Conservation (phyloP, 2,888 invertebrate species). For the Acleris holmiana region DNA sequence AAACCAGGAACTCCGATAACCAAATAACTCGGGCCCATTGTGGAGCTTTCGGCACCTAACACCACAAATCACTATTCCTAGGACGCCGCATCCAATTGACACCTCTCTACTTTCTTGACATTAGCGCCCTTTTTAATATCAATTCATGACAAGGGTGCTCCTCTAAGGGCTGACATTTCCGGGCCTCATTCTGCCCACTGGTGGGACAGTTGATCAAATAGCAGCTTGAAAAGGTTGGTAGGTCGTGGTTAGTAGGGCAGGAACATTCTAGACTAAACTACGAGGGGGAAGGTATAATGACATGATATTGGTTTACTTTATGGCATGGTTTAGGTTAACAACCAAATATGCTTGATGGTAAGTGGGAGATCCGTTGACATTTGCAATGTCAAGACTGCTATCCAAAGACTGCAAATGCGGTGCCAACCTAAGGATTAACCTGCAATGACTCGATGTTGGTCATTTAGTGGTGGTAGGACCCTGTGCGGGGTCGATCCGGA, state of each 20-base stretch:
- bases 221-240: constrained; percentile 7
- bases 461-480: too few relatives aligned
- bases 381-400: too few relatives aligned
- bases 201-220: constrained; percentile 30
- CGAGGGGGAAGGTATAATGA: too few relatives aligned
- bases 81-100: constrained; percentile 23
- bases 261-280: too few relatives aligned
- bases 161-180: constrained; percentile 50
- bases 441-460: too few relatives aligned
- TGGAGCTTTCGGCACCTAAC: background rate
- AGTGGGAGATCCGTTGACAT: too few relatives aligned
- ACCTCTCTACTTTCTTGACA: constrained; percentile 33
- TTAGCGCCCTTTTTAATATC: constrained; percentile 68
- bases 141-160: constrained; percentile 50
- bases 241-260: constrained; percentile 9
- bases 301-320: too few relatives aligned
- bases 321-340: too few relatives aligned
- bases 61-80: background rate
- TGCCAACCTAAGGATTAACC: too few relatives aligned
- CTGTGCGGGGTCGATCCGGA: too few relatives aligned
- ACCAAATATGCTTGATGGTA: too few relatives aligned
- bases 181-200: constrained; percentile 27
- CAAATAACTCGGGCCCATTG: background rate
- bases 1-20: background rate
- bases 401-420: too few relatives aligned